phyloP scores from a whole-genome alignment of 2,113 vertebrate species.

The Odontophorus gujanensis region DNA sequence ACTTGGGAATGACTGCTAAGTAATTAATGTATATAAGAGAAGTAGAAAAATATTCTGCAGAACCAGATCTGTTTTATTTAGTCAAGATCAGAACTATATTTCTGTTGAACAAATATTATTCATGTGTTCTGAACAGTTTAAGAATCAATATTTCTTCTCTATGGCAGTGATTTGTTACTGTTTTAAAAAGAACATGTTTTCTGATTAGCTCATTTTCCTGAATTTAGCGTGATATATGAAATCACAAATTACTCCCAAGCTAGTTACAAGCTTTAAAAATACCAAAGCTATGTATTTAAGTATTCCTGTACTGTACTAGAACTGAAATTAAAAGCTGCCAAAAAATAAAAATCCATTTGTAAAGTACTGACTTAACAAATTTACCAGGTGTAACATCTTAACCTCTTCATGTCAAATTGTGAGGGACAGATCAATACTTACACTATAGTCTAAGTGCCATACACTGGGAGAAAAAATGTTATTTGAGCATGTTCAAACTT shows the following conservation, averaged over 20 bases:
- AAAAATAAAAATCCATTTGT: background rate
- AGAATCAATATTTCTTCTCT: background rate
- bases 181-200: background rate
- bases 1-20: background rate
- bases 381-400: background rate
- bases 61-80: background rate
- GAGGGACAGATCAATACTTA: background rate
- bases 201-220: background rate
- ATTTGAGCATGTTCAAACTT: background rate
- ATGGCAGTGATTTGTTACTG: background rate
- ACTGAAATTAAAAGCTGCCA: background rate
- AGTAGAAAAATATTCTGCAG: background rate
- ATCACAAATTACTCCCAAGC: accelerated
- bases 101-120: background rate
- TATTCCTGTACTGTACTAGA: background rate
- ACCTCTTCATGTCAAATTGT: background rate
- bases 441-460: background rate
- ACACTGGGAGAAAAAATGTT: background rate
- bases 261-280: background rate
- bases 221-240: background rate
- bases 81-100: background rate
- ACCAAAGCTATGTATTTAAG: background rate
- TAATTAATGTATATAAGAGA: background rate
- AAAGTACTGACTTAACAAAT: background rate
- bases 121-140: background rate